Conservation (phyloP, 64 coral and sea anemone species). For the Montipora efflorescens region DNA sequence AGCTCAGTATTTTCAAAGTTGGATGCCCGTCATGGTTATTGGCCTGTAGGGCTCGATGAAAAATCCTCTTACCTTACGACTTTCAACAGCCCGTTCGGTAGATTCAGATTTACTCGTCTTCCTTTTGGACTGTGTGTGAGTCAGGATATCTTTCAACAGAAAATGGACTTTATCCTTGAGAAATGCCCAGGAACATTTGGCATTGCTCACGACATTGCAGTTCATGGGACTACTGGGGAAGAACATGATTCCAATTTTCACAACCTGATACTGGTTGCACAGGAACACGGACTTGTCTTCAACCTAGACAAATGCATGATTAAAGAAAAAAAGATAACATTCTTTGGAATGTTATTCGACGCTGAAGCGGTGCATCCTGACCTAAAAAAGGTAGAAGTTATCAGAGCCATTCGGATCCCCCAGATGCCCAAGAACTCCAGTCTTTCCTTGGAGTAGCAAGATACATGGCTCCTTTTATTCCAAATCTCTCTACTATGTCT, state of each 20-base stretch:
- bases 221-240: constrained; percentile 7
- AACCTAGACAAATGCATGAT: constrained; percentile 29
- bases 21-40: constrained; percentile 50
- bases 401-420: not conserved
- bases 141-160: constrained; percentile 52
- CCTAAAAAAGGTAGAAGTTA: constrained; percentile 16
- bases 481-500: not conserved
- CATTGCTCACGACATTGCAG: constrained; percentile 38
- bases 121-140: constrained; percentile 30
- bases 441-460: not conserved
- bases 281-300: constrained; percentile 28
- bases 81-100: constrained; percentile 34
- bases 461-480: constrained; percentile 13
- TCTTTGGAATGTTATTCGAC: constrained; percentile 13
- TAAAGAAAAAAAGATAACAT: constrained; percentile 5
- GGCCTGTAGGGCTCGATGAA: constrained; percentile 45
- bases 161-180: constrained; percentile 44
- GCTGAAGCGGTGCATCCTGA: constrained; percentile 26
- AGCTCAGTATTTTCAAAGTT: constrained; percentile 49
- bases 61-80: constrained; percentile 27
- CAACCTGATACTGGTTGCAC: constrained; percentile 17
- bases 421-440: not conserved
- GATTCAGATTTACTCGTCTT: constrained; percentile 41
- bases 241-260: constrained; percentile 20
- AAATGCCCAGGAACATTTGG: constrained; percentile 20